phyloP scores from a whole-genome alignment of 2,888 invertebrate genomes.

The Corythucha ciliata region DNA sequence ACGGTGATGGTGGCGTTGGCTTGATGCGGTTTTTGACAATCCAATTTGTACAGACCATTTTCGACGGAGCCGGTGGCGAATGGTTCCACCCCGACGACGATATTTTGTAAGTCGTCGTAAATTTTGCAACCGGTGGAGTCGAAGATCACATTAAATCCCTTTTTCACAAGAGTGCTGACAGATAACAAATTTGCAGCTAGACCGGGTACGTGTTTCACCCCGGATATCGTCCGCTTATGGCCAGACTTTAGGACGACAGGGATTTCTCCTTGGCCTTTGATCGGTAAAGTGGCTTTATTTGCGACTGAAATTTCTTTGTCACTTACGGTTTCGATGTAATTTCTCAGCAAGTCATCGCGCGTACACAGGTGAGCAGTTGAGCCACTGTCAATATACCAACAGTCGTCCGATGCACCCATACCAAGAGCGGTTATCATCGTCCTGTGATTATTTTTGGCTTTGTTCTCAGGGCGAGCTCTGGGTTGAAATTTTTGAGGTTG shows the following conservation, averaged over 20 bases:
- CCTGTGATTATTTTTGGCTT: neutral
- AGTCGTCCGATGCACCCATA: neutral
- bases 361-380: neutral
- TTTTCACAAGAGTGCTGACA: neutral
- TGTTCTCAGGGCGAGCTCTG: too few relatives aligned
- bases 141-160: neutral
- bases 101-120: too few relatives aligned
- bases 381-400: neutral
- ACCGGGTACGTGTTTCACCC: neutral
- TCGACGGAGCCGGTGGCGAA: neutral
- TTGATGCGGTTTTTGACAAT: neutral
- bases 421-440: neutral
- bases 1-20: neutral
- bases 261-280: neutral
- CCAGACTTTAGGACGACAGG: neutral
- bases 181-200: slow-evolving; percentile 1
- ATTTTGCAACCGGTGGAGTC: neutral
- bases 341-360: neutral
- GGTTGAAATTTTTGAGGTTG: neutral
- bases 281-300: neutral
- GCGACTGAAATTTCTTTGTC: neutral
- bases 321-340: neutral
- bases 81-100: neutral
- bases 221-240: neutral
- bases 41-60: slow-evolving; percentile 1